Evolutionary conservation across 2,888 invertebrate genomes (phyloP).

Genomic region (Autographa pulchrina): DNA sequence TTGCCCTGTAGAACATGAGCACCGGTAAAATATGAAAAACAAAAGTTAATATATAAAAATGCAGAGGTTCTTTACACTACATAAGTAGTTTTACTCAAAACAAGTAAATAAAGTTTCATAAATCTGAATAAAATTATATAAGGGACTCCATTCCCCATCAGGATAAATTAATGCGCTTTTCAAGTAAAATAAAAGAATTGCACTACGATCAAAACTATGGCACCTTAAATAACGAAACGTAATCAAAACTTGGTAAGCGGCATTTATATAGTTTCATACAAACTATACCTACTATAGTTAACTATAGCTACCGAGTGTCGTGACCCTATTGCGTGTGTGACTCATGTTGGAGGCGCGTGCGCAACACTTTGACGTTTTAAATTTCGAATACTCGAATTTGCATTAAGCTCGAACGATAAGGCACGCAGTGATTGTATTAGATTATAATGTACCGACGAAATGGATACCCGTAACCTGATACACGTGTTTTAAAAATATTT

Average conservation of each 20-base stretch:
- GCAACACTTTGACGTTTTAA: constrained; percentile 81
- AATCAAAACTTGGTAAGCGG: constrained; percentile 83
- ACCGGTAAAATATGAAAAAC: too few relatives aligned
- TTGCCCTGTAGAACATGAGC: too few relatives aligned
- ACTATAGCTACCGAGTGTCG: constrained; percentile 76
- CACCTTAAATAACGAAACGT: constrained; percentile 68
- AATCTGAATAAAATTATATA: too few relatives aligned
- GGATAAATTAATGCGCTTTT: too few relatives aligned
- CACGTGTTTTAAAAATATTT: constrained; percentile 14
- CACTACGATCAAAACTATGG: constrained; percentile 67
- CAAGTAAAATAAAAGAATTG: neutral
- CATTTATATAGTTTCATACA: constrained; percentile 69
- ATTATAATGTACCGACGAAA: constrained; percentile 48
- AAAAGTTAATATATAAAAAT: too few relatives aligned
- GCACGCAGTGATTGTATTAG: constrained; percentile 69
- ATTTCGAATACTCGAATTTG: constrained; percentile 83
- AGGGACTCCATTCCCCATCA: too few relatives aligned
- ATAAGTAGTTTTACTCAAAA: too few relatives aligned
- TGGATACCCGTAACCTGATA: constrained; percentile 7
- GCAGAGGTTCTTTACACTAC: too few relatives aligned
- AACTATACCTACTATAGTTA: constrained; percentile 66
- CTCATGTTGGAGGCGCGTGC: constrained; percentile 85
- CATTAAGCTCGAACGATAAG: constrained; percentile 73
- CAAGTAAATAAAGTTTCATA: too few relatives aligned
- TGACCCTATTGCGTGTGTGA: constrained; percentile 88